Conservation (phyloP, 2,888 invertebrate genomes). For the Cyrtodaria siliqua region DNA sequence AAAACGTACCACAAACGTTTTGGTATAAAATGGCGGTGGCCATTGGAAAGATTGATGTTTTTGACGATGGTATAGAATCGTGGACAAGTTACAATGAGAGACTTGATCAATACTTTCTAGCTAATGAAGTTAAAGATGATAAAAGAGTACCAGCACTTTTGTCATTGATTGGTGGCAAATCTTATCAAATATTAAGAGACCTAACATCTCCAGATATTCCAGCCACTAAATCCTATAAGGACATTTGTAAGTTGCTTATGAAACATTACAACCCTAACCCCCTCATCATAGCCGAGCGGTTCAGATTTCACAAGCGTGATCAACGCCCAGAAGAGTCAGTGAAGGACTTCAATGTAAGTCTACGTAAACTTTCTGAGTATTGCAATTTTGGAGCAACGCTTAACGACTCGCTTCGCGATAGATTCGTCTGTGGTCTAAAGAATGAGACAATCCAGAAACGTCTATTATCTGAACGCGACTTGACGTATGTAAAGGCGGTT, state of each 20-base stretch:
- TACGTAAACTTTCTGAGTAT: conserved; percentile 42
- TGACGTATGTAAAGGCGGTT: conserved; percentile 41
- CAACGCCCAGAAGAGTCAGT: conserved; percentile 48
- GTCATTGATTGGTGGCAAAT: conserved; percentile 49
- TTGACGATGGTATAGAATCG: conserved; percentile 1
- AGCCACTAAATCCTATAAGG: conserved; percentile 32
- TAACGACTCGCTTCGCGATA: conserved; percentile 48
- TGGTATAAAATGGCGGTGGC: conserved; percentile 8
- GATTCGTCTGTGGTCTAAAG: conserved; percentile 59
- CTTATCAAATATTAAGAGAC: conserved; percentile 34
- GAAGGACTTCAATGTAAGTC: conserved; percentile 36
- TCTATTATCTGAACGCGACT: conserved; percentile 38
- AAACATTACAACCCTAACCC: conserved; percentile 54
- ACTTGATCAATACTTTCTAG: conserved; percentile 32
- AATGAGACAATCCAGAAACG: conserved; percentile 44
- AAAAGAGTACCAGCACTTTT: conserved; percentile 52
- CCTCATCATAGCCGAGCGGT: conserved; percentile 48
- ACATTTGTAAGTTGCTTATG: conserved; percentile 29
- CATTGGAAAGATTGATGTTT: conserved; percentile 25
- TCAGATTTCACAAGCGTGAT: conserved; percentile 57
- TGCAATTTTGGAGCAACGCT: conserved; percentile 46
- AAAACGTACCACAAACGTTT: too few species aligned
- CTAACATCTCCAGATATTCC: conserved; percentile 50
- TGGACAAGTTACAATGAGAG: conserved; percentile 31
- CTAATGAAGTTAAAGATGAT: conserved; percentile 13